A percentile compares a stretch with the other conserved stretches of the same genome.
These are phyloP conservation scores for Sminthurides aquaticus DNA, from an alignment of 2,888 invertebrate genomes.

Conservation along the genomic window DNA sequence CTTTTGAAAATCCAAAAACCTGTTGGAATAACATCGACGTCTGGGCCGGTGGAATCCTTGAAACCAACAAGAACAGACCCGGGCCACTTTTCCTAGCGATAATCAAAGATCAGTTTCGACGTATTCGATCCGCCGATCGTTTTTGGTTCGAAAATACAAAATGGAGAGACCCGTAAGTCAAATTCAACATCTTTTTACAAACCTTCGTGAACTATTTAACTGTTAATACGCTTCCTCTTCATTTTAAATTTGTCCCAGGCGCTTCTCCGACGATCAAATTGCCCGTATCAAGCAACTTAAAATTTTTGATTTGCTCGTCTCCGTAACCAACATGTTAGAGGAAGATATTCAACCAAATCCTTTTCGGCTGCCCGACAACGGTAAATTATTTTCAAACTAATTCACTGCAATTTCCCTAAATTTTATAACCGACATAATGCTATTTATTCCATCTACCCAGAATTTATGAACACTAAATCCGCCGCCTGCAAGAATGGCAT, in stretches of 20 bases:
- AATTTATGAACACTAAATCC: no score
- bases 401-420: background rate
- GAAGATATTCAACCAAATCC: conserved; percentile 51
- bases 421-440: no score
- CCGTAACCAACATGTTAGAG: conserved; percentile 49
- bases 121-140: conserved; percentile 54
- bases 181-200: background rate
- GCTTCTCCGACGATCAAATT: conserved; percentile 50
- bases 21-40: conserved; percentile 51
- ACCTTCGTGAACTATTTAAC: background rate
- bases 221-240: background rate
- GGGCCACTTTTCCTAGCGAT: conserved; percentile 52
- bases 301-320: conserved; percentile 52
- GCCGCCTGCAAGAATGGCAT: no score
- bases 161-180: conserved; percentile 36
- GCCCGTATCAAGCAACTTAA: conserved; percentile 48
- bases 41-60: conserved; percentile 55
- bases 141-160: conserved; percentile 55
- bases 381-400: background rate
- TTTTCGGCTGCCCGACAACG: conserved; percentile 48
- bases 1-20: conserved; percentile 16
- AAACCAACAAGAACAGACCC: conserved; percentile 50
- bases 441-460: no score
- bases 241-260: conserved; percentile 45
- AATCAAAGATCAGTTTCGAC: conserved; percentile 53